A percentile compares a stretch with the other conserved stretches of the same genome.
Evolutionary conservation across 92 coral and sea anemone species (phyloP).

Genomic region (Diadumene lineata): DNA sequence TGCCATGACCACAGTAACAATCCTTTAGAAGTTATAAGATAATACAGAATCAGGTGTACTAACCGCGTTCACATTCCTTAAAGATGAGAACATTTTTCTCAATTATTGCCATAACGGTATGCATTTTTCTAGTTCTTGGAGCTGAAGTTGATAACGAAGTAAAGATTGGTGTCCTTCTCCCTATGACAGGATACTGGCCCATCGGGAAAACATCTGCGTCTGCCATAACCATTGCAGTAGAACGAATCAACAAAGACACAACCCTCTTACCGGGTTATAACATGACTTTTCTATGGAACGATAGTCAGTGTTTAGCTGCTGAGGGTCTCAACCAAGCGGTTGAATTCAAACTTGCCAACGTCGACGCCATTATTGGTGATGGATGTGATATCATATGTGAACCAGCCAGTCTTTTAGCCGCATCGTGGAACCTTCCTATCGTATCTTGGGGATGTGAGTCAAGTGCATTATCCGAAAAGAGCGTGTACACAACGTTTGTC

Average conservation of each 20-base stretch:
- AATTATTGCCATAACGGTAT: not conserved
- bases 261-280: conserved; percentile 68
- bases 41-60: too few relatives aligned
- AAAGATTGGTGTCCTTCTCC: conserved; percentile 70
- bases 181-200: conserved; percentile 91
- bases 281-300: conserved; percentile 80
- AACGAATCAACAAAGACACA: conserved; percentile 65
- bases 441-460: conserved; percentile 88
- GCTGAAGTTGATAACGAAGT: conserved; percentile 23
- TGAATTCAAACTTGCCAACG: conserved; percentile 70
- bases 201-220: conserved; percentile 86
- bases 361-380: conserved; percentile 82
- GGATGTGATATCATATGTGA: conserved; percentile 83
- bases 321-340: conserved; percentile 84
- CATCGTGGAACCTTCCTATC: conserved; percentile 83
- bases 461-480: conserved; percentile 72
- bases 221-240: conserved; percentile 78
- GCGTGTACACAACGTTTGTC: conserved; percentile 69
- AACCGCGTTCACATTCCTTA: too few relatives aligned
- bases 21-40: not conserved
- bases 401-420: conserved; percentile 78
- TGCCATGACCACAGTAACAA: not conserved
- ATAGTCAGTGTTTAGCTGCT: conserved; percentile 75
- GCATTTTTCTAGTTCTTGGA: conserved; percentile 5
- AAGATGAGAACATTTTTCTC: not conserved